Conservation (phyloP, 2,888 invertebrate species). For the Gasteruption jaculator region DNA sequence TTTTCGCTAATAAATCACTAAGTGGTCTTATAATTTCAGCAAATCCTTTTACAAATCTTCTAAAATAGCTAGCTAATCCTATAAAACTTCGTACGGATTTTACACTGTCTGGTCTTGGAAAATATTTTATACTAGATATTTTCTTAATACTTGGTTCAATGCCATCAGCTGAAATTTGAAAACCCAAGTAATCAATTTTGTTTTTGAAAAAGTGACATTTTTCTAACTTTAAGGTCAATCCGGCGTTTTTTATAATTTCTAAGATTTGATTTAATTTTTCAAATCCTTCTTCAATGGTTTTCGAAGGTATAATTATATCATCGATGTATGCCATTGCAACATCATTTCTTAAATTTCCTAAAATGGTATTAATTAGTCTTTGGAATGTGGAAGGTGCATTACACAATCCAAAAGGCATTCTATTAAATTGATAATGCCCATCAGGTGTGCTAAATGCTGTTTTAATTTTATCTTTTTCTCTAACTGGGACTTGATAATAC, state of each 20-base stretch:
- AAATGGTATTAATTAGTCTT: constrained; percentile 33
- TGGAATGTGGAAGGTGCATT: constrained; percentile 33
- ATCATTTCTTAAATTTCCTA: constrained; percentile 20
- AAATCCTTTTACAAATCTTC: too few species aligned
- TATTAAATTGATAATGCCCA: constrained; percentile 30
- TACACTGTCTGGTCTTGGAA: constrained; percentile 11
- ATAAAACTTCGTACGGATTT: too few species aligned
- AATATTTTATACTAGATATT: constrained; percentile 18
- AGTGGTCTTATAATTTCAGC: too few species aligned
- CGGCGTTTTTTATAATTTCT: constrained; percentile 20
- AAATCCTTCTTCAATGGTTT: constrained; percentile 24
- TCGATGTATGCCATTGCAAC: constrained; percentile 31
- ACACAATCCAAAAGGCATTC: constrained; percentile 32
- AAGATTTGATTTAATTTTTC: constrained; percentile 23
- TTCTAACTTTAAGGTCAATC: constrained; percentile 27
- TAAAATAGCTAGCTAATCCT: too few species aligned
- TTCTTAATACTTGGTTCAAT: constrained; percentile 19
- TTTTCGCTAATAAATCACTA: constrained; percentile 27
- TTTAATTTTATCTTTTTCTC: constrained; percentile 17
- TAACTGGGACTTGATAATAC: constrained; percentile 36
- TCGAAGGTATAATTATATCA: constrained; percentile 28
- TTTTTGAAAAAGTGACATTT: constrained; percentile 33
- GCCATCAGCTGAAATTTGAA: constrained; percentile 23
- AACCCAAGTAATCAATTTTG: constrained; percentile 32
- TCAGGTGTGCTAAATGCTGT: constrained; percentile 31